Evolutionary conservation across 2,888 invertebrate genomes (phyloP).

Genomic region (Lasius platythorax): DNA sequence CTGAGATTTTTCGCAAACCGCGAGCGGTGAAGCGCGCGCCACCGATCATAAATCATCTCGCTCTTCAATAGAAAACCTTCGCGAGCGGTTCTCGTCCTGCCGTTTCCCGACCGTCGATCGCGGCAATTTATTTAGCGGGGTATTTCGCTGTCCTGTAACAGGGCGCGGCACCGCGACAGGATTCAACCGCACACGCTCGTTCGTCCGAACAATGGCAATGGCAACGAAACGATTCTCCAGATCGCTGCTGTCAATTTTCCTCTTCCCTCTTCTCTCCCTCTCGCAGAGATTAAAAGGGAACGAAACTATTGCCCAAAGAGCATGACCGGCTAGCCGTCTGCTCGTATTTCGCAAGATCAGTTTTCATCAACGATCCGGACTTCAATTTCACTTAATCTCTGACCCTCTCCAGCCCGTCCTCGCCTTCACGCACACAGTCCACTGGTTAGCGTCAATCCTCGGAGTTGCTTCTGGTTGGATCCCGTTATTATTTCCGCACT

Average conservation of each 20-base stretch:
- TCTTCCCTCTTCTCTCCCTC: neutral
- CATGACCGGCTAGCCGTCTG: constrained; percentile 51
- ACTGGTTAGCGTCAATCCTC: neutral
- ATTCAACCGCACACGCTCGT: constrained; percentile 55
- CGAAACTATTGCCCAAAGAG: constrained; percentile 70
- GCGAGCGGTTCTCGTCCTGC: constrained; percentile 25
- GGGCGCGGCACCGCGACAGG: constrained; percentile 34
- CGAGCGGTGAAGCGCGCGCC: constrained; percentile 32
- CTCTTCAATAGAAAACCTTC: constrained; percentile 65
- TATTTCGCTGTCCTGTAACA: constrained; percentile 48
- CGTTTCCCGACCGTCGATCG: neutral
- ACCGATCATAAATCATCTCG: constrained; percentile 69
- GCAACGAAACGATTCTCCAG: constrained; percentile 20
- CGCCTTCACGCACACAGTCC: constrained; percentile 17
- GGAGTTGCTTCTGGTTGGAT: neutral
- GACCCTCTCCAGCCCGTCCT: constrained; percentile 33
- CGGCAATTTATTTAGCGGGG: constrained; percentile 68
- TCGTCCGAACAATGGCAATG: neutral
- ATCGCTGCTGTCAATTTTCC: constrained; percentile 7
- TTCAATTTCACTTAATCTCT: constrained; percentile 77
- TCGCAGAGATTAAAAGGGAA: constrained; percentile 73
- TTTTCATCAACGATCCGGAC: constrained; percentile 75
- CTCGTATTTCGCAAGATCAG: constrained; percentile 64
- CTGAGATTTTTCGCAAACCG: constrained; percentile 45
- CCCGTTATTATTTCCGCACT: constrained; percentile 28